Evolutionary conservation across 2,113 vertebrate species (phyloP), one percentile per base, ranked within the genome.

Genomic region (Shinisaurus crocodilurus): DNA sequence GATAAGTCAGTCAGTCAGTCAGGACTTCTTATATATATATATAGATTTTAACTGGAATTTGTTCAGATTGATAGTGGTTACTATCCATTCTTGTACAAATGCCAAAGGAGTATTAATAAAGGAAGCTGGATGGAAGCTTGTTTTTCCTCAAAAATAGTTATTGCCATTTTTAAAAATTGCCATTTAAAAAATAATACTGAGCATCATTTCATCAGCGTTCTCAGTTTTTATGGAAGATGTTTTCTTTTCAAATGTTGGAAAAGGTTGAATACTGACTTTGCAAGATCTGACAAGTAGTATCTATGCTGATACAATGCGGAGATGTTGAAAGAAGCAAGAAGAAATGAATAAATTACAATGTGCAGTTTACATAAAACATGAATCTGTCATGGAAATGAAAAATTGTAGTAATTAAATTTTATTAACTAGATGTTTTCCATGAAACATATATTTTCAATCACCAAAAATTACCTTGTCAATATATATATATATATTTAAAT

Each of bases 341-440:
- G 43, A 80, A 77, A 89, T 43, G n/a, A 91, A 69, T 5, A 79
- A 72, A 75, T 50, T 93, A 86, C 0, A 90, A 12, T 82, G 50
- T 91, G 89, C 6, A 6, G 45, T 65, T 85, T 87, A 72, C 13
- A 29, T 76, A 87, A 93, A 83, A 34, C 29, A 81, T 50, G 79
- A 84, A 37, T 92, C 95, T 25, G n/a, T 87, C 1, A 48, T 74
- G 6, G 13, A 77, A 90, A 88, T 70, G 54, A 72, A 40, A 18
- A 57, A 67, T 85, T 92, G 65, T 40, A 90, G 50, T 3, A 37
- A 87, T 90, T 94, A 91, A 48, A 82, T 88, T 45, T 20, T 1
- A 84, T 90, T 92, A 95, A 75, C 25, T 83, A 69, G 83, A 50
- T 75, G 34, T 76, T 91, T 92, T 91, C 4, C 88, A 85, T 95